Conservation (phyloP, 2,888 invertebrate genomes). For the Pyrrhosoma nymphula region DNA sequence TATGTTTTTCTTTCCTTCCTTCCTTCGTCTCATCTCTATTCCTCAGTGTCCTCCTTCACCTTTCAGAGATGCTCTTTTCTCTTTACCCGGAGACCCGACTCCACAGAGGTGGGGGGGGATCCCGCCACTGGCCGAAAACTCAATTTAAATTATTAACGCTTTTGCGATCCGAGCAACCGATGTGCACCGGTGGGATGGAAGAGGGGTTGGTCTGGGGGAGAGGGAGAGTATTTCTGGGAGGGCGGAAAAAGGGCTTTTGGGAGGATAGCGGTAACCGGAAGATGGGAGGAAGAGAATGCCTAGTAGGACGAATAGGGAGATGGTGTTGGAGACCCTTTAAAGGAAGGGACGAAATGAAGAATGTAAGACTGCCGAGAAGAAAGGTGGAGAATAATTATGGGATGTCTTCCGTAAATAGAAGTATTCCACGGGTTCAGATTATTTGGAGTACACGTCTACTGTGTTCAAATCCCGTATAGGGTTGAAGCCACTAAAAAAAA, state of each 20-base stretch:
- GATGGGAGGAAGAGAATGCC: slow-evolving; percentile 13
- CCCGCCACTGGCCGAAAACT: slow-evolving; percentile 36
- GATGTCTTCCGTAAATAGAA: neutral
- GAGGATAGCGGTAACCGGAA: slow-evolving; percentile 71
- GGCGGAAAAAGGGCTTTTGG: slow-evolving; percentile 69
- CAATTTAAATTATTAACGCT: slow-evolving; percentile 52
- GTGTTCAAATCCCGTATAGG: neutral
- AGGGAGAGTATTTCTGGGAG: slow-evolving; percentile 64
- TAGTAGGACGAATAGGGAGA: neutral
- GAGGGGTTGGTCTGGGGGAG: neutral
- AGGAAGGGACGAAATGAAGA: neutral
- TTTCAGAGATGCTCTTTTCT: neutral
- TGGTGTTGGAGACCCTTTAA: neutral
- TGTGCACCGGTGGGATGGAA: slow-evolving; percentile 67
- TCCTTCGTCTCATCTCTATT: neutral
- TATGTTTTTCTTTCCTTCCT: no score
- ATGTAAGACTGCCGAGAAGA: neutral
- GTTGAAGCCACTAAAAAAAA: no score
- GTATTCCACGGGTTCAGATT: neutral
- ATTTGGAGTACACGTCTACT: neutral
- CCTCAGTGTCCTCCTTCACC: neutral
- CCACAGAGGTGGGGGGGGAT: neutral
- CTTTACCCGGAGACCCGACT: neutral
- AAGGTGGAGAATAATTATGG: neutral
- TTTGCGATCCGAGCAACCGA: slow-evolving; percentile 31